A percentile compares a stretch with the other conserved stretches of the same genome.
These are phyloP conservation scores for Hippocampus zosterae DNA, from an alignment of 2,113 vertebrate species.

Conservation along the genomic window DNA sequence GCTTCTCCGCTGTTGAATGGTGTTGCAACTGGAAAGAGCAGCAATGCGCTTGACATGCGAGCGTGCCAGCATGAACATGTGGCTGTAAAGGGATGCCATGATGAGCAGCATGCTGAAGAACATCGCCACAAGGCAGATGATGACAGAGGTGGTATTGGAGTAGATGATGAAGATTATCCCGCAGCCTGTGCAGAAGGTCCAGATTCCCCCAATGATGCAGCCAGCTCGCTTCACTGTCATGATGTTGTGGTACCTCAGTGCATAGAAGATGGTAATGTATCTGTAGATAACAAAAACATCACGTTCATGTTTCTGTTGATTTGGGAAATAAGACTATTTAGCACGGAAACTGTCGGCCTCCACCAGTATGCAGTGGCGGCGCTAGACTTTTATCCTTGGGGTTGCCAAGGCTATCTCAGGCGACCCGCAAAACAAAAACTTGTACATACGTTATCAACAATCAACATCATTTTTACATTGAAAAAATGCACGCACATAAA, in stretches of 20 bases:
- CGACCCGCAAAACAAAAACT: no score
- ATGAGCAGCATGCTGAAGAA: conserved; percentile 92
- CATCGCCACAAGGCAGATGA: conserved; percentile 91
- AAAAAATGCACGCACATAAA: no score
- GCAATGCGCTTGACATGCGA: conserved; percentile 88
- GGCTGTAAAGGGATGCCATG: conserved; percentile 91
- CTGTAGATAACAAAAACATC: conserved; percentile 24
- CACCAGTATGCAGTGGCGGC: no score
- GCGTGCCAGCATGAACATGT: conserved; percentile 93
- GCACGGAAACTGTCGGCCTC: no score
- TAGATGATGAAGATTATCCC: conserved; percentile 92
- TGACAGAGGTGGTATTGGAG: conserved; percentile 84
- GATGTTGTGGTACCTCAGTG: conserved; percentile 90
- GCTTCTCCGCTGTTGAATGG: conserved; percentile 80
- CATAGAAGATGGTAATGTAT: conserved; percentile 92
- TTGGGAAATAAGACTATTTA: neutral
- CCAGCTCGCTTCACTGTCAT: conserved; percentile 83
- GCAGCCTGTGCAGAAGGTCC: conserved; percentile 88
- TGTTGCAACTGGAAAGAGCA: conserved; percentile 77
- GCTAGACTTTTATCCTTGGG: no score
- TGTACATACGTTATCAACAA: no score
- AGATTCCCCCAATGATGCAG: conserved; percentile 84
- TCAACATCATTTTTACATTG: no score
- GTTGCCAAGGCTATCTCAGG: no score
- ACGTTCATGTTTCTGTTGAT: neutral